Percentiles rank a stretch among this genome's conserved stretches.
phyloP scores from a whole-genome alignment of 2,888 invertebrate genomes.

The Drosophila ochracea region DNA sequence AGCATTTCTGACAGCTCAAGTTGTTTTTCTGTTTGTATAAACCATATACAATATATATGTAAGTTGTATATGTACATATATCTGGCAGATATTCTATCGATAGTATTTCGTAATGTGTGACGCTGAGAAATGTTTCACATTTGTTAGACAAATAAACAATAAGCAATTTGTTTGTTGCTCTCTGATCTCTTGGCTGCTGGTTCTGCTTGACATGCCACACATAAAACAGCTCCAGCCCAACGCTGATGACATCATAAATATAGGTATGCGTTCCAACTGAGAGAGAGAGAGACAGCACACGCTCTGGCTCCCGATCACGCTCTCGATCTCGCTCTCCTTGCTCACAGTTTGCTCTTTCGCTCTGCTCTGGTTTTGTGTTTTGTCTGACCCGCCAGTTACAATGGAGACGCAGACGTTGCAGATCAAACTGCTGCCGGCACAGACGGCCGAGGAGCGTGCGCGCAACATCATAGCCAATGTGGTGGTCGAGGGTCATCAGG shows the following conservation, averaged over 20 bases:
- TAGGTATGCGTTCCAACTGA: conserved; percentile 2
- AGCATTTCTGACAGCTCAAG: conserved; percentile 31
- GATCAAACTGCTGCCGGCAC: conserved; percentile 77
- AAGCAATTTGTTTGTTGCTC: conserved; percentile 49
- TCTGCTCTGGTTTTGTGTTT: conserved; percentile 2
- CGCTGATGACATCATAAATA: conserved; percentile 63
- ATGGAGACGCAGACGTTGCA: conserved; percentile 71
- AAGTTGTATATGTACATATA: not conserved
- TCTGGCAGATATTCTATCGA: conserved; percentile 10
- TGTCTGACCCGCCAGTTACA: conserved; percentile 48
- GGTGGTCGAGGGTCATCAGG: conserved; percentile 69
- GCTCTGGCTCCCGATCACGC: conserved; percentile 1
- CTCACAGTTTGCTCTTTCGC: conserved; percentile 4
- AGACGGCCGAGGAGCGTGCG: conserved; percentile 73
- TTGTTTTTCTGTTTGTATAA: conserved; percentile 22
- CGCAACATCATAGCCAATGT: conserved; percentile 81
- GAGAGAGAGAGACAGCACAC: conserved; percentile 14
- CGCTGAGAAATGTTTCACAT: conserved; percentile 41
- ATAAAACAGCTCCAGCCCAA: conserved; percentile 36
- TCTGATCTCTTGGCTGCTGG: conserved; percentile 27
- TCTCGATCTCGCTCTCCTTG: conserved; percentile 8
- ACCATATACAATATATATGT: conserved; percentile 7
- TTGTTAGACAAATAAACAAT: conserved; percentile 49
- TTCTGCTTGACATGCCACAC: conserved; percentile 49
- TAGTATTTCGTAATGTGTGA: conserved; percentile 40